phyloP scores from a whole-genome alignment of 2,888 invertebrate genomes.

The Podotricha telesiphe region DNA sequence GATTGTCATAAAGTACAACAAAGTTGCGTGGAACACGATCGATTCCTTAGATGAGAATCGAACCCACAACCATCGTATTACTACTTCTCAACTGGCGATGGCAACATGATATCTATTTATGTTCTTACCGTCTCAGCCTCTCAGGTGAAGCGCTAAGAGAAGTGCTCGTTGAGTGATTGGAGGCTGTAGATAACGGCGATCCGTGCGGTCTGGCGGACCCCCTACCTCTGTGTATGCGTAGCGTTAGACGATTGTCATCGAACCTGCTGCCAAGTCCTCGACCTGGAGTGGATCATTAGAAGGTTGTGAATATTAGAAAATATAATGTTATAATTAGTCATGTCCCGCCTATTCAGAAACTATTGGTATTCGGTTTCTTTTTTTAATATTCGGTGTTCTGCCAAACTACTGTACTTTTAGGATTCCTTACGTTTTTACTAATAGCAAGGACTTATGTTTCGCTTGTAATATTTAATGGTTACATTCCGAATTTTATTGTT shows the following conservation, averaged over 20 bases:
- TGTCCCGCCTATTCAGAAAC: too few relatives aligned
- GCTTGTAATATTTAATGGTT: too few relatives aligned
- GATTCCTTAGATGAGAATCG: background rate
- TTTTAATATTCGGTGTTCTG: too few relatives aligned
- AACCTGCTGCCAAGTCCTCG: constrained; percentile 89
- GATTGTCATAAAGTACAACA: too few relatives aligned
- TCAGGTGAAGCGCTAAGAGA: constrained; percentile 87
- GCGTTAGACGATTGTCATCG: constrained; percentile 94
- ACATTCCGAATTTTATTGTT: too few relatives aligned
- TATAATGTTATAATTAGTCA: too few relatives aligned
- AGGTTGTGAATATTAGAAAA: background rate
- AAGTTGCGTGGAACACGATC: too few relatives aligned
- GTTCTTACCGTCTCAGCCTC: constrained; percentile 71
- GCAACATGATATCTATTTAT: background rate
- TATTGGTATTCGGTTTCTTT: too few relatives aligned
- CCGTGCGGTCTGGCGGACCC: constrained; percentile 90
- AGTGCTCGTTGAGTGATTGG: constrained; percentile 87
- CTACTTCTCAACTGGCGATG: background rate
- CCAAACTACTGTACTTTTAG: too few relatives aligned
- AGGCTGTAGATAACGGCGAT: constrained; percentile 87
- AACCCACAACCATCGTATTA: background rate
- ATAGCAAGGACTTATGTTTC: too few relatives aligned
- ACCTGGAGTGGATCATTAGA: constrained; percentile 57
- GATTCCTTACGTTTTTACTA: too few relatives aligned
- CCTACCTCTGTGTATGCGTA: constrained; percentile 95